Conservation (phyloP, 2,113 vertebrate genomes). For the Archilochus colubris region DNA sequence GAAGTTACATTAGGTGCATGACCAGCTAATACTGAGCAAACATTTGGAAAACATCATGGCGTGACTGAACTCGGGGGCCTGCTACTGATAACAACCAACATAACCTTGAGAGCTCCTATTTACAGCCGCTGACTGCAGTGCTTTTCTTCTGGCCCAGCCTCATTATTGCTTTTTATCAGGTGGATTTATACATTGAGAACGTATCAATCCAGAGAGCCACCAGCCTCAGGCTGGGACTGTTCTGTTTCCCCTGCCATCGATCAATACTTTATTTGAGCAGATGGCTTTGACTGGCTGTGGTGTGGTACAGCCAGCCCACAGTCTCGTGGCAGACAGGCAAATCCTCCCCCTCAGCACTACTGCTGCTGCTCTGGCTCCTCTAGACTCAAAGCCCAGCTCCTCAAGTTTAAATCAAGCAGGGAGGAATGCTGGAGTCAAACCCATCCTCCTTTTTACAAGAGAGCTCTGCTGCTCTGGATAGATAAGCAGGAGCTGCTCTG, state of each 20-base stretch:
- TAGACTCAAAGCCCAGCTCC: neutral
- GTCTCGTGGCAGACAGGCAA: neutral
- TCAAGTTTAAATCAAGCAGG: neutral
- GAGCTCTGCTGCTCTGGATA: neutral
- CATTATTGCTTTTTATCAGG: conserved; percentile 72
- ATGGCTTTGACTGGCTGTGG: neutral
- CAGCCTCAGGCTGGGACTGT: conserved; percentile 22
- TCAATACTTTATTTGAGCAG: conserved; percentile 47
- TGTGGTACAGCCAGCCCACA: neutral
- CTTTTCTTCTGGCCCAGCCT: conserved; percentile 71
- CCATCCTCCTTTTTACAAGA: neutral
- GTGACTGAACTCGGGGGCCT: conserved; percentile 83
- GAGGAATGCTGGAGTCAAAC: neutral
- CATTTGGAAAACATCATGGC: conserved; percentile 92
- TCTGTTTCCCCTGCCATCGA: conserved; percentile 6
- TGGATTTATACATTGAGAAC: conserved; percentile 47
- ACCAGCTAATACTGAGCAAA: conserved; percentile 96
- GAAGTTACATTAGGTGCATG: conserved; percentile 85
- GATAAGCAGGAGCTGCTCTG: neutral
- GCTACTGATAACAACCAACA: conserved; percentile 83
- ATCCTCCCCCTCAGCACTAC: neutral
- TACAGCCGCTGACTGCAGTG: conserved; percentile 78
- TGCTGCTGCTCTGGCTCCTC: neutral
- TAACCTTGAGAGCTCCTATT: conserved; percentile 82
- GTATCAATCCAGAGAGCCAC: conserved; percentile 64